Evolutionary conservation across 2,888 invertebrate genomes (phyloP).

Genomic region (Noctuana brunneofusca): DNA sequence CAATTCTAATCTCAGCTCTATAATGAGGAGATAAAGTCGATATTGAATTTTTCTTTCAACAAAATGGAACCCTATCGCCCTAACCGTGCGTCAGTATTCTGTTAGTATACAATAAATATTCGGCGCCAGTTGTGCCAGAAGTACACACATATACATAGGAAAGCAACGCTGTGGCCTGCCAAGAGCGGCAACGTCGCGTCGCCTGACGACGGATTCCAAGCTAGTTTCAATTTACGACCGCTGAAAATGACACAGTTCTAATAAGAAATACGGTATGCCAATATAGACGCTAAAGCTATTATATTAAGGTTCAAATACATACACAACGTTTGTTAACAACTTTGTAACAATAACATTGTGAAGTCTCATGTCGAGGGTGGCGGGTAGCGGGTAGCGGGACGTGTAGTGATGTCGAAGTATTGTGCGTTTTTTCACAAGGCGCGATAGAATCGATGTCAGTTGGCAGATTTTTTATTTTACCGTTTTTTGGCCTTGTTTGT

Average conservation of each 20-base stretch:
- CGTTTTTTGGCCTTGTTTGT: slow-evolving; percentile 76
- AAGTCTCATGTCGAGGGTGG: slow-evolving; percentile 65
- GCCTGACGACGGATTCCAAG: slow-evolving; percentile 71
- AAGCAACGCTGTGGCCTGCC: slow-evolving; percentile 67
- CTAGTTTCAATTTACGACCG: slow-evolving; percentile 60
- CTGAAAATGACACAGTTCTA: slow-evolving; percentile 58
- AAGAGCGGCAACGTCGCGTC: slow-evolving; percentile 77
- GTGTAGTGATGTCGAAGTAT: slow-evolving; percentile 65
- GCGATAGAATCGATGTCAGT: slow-evolving; percentile 81
- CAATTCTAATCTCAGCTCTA: slow-evolving; percentile 57
- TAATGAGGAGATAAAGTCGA: slow-evolving; percentile 48
- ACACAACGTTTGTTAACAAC: slow-evolving; percentile 40
- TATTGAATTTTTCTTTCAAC: slow-evolving; percentile 43
- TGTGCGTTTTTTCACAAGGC: slow-evolving; percentile 70
- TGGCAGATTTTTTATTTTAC: slow-evolving; percentile 81
- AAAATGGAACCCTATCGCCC: slow-evolving; percentile 72
- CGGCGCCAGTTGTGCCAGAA: slow-evolving; percentile 81
- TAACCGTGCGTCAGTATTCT: slow-evolving; percentile 74
- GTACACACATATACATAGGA: slow-evolving; percentile 79
- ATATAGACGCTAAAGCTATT: slow-evolving; percentile 37
- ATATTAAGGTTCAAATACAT: slow-evolving; percentile 43
- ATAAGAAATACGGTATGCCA: slow-evolving; percentile 12
- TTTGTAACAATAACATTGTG: slow-evolving; percentile 47
- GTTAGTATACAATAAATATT: slow-evolving; percentile 83
- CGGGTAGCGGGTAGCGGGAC: slow-evolving; percentile 81